Evolutionary conservation across 2,797 vertebrate genomes (phyloP), one percentile per base, ranked within the genome.

Genomic region (Neomorphus geoffroyi): DNA sequence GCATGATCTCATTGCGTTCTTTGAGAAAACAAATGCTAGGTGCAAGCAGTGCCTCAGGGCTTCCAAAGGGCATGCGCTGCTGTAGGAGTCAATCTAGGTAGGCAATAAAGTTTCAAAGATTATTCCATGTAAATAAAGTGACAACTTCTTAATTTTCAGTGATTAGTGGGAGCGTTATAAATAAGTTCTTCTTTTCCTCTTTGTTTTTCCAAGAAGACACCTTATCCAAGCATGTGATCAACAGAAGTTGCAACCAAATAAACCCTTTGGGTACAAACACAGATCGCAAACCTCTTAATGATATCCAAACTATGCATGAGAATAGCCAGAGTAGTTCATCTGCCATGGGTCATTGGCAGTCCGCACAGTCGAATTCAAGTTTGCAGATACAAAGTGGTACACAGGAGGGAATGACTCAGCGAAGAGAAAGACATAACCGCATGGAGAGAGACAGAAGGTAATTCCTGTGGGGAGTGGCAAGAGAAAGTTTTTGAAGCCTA

Each of bases 371-470:
- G 4, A 53, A 39, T 45, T 70, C 95, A 10, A 95, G 93, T 8
- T 35, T 96, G 90, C 96, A 95, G 83, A 24, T 50, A 5, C 97
- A 60, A 41, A 85, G 93, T 61, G 96, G 94, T 88, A 62, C 72
- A 9, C 96, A 89, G 88, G 87, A 93, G 17, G 97, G 98, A 15
- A 54, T 88, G 11, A 97, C 96, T 33, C 98, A 98, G 95, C 98
- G 98, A 14, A 97, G 98, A 80, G 99, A 99, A 86, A 98, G 96
- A 56, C 99, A 99, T 95, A 99, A 99, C 97, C 98, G 98, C 65
- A 98, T 98, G 98, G 98, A 98, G 94, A 97, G 98, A 93, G 98
- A 98, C 65, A 96, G 98, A 66, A 98, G 98, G 98, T 98, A 95
- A 96, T 30, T 58, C 6, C 16, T 45, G 1, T 4, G 45, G 65